Percentiles rank a stretch among this genome's conserved stretches.
Evolutionary conservation across 2,113 vertebrate genomes (phyloP).

Genomic region (Tragelaphus imberbis): DNA sequence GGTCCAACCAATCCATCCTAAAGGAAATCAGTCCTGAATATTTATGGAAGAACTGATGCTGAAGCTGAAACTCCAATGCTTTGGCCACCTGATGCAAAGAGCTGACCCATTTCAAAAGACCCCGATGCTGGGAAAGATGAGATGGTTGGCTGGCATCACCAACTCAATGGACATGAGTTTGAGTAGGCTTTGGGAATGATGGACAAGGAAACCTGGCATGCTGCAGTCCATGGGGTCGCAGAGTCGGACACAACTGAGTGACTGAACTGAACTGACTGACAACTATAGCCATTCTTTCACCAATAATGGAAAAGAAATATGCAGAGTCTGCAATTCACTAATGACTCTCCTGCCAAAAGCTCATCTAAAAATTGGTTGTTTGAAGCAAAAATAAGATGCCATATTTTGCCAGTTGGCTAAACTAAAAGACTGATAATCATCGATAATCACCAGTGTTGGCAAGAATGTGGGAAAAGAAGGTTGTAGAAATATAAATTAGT

Average conservation of each 20-base stretch:
- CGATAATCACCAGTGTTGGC: background rate
- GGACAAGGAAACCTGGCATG: background rate
- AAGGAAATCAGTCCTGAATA: background rate
- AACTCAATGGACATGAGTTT: background rate
- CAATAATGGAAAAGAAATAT: conserved; percentile 2
- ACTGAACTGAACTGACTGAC: background rate
- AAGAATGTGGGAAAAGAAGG: background rate
- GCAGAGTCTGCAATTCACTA: background rate
- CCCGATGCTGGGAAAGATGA: background rate
- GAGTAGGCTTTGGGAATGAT: background rate
- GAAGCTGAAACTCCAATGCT: background rate
- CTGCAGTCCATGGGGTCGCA: background rate
- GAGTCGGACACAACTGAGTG: background rate
- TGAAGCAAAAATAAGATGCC: background rate
- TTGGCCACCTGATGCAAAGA: background rate
- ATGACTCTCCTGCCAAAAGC: background rate
- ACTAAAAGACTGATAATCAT: background rate
- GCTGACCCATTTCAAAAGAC: background rate
- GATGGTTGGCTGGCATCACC: background rate
- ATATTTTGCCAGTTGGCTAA: background rate
- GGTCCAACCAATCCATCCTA: background rate
- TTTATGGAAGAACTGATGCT: background rate
- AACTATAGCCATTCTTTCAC: background rate
- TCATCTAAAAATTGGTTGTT: background rate
- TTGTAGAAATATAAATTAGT: background rate